These are phyloP conservation scores for Perognathus longimembris DNA, from an alignment of 2,113 vertebrate species.

Conservation along the genomic window DNA sequence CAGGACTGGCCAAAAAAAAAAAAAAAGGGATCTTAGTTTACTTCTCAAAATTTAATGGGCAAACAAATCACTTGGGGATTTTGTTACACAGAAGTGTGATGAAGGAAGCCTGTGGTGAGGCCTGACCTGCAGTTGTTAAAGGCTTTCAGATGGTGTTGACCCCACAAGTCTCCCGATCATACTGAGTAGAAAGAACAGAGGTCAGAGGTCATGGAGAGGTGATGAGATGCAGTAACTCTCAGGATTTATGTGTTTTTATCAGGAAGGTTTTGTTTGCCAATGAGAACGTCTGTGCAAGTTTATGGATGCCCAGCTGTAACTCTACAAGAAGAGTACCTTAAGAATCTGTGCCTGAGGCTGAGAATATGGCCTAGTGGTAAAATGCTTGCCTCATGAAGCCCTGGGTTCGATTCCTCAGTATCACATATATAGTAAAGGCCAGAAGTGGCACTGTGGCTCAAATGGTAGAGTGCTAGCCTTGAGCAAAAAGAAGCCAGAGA, in stretches of 20 bases:
- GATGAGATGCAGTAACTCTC: not conserved
- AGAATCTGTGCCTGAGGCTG: not conserved
- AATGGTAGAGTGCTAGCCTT: too few species aligned
- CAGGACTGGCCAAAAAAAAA: too few species aligned
- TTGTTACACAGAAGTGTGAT: not conserved
- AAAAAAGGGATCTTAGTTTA: too few species aligned
- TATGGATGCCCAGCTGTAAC: not conserved
- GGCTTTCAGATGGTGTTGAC: not conserved
- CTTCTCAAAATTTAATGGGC: not conserved
- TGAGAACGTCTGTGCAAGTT: not conserved
- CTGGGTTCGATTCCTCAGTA: too few species aligned
- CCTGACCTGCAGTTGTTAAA: not conserved
- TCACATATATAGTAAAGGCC: too few species aligned
- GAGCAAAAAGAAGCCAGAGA: too few species aligned
- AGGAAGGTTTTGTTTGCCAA: constrained; percentile 22
- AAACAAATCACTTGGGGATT: not conserved
- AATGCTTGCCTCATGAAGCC: too few species aligned
- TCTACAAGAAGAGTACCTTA: not conserved
- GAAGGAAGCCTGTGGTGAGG: not conserved
- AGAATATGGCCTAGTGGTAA: too few species aligned
- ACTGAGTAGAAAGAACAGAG: not conserved
- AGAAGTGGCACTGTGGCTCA: too few species aligned
- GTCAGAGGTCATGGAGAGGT: not conserved
- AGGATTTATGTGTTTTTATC: not conserved
- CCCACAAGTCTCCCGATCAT: not conserved